Evolutionary conservation across 2,797 vertebrate species (phyloP).

Genomic region (Xenentodon cancila): DNA sequence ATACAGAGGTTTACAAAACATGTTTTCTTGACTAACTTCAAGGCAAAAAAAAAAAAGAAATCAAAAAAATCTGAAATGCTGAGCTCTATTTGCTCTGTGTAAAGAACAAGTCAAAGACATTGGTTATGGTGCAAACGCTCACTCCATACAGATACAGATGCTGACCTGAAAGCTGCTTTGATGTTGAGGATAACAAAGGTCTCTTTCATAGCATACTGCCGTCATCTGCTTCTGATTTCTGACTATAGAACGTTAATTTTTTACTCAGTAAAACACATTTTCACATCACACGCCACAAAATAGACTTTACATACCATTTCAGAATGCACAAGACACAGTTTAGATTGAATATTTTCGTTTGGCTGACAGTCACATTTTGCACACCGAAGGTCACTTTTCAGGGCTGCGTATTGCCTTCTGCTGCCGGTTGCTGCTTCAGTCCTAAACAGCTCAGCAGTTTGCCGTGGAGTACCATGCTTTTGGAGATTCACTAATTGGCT

Average conservation of each 20-base stretch:
- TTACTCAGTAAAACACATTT: constrained; percentile 47
- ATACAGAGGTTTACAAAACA: no score
- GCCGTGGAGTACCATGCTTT: constrained; percentile 32
- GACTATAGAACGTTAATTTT: constrained; percentile 50
- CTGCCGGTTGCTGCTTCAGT: constrained; percentile 29
- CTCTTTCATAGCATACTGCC: constrained; percentile 48
- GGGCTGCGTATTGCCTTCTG: constrained; percentile 17
- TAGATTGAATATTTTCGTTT: constrained; percentile 16
- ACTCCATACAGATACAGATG: constrained; percentile 21
- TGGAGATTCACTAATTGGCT: constrained; percentile 60
- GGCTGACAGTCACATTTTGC: constrained; percentile 12
- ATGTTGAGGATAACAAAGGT: constrained; percentile 44
- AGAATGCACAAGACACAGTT: background rate
- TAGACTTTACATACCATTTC: constrained; percentile 17
- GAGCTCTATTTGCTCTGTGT: background rate
- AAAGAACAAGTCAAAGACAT: constrained; percentile 12
- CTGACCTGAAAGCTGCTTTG: constrained; percentile 44
- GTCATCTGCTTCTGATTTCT: constrained; percentile 63
- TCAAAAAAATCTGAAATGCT: no score
- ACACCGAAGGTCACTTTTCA: constrained; percentile 33
- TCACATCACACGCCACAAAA: constrained; percentile 19
- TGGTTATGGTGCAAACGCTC: constrained; percentile 6
- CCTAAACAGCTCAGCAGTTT: constrained; percentile 54
- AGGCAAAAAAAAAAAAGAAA: no score
- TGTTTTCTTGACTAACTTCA: no score